Evolutionary conservation across 2,797 vertebrate species (phyloP).

Genomic region (Bovichtus variegatus): DNA sequence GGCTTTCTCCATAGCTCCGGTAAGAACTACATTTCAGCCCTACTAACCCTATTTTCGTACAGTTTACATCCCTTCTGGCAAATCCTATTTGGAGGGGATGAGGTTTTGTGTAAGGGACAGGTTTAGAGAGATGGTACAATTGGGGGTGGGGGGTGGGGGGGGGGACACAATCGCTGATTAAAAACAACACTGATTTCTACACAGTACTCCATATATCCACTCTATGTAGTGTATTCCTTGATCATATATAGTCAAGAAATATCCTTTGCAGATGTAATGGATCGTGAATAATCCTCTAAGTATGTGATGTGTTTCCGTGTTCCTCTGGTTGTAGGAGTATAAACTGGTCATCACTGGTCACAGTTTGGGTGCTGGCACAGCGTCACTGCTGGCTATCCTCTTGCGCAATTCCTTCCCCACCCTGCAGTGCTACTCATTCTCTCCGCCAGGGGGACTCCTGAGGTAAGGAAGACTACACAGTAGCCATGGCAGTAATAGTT

Average conservation of each 20-base stretch:
- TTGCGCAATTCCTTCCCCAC: constrained; percentile 88
- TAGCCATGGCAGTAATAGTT: too few relatives aligned
- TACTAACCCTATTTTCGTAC: background rate
- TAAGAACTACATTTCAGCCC: constrained; percentile 75
- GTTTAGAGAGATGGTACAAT: background rate
- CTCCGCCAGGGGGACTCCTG: constrained; percentile 95
- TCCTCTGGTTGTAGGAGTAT: constrained; percentile 88
- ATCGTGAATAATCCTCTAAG: background rate
- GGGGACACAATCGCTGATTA: background rate
- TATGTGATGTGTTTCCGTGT: constrained; percentile 9
- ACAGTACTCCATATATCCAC: background rate
- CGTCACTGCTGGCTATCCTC: constrained; percentile 89
- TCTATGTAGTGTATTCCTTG: background rate
- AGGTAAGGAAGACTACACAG: constrained; percentile 83
- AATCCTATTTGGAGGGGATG: background rate
- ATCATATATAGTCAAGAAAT: background rate
- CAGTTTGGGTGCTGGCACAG: constrained; percentile 95
- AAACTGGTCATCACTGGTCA: constrained; percentile 94
- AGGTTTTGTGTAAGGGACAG: background rate
- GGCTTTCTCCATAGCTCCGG: constrained; percentile 93
- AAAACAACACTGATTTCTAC: background rate
- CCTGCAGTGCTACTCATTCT: constrained; percentile 92
- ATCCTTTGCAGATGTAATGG: background rate
- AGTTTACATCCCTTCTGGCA: background rate
- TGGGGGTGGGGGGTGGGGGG: background rate